A percentile compares a stretch with the other conserved stretches of the same genome.
Evolutionary conservation across 2,888 invertebrate genomes (phyloP).

Genomic region (Tricholauxania praeusta): DNA sequence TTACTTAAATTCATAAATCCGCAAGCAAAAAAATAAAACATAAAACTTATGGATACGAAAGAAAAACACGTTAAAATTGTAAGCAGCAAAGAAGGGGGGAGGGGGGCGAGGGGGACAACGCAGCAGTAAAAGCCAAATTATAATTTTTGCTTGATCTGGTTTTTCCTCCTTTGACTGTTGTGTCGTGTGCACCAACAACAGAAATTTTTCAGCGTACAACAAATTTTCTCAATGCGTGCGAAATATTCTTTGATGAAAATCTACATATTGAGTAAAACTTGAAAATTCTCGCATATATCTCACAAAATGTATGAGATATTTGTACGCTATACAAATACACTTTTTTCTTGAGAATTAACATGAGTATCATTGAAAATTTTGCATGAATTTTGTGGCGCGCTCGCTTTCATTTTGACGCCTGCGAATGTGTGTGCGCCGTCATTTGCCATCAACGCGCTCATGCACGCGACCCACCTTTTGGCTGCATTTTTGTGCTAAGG

Average conservation of each 20-base stretch:
- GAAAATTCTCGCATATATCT: neutral
- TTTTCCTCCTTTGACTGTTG: constrained; percentile 50
- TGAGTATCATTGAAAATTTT: constrained; percentile 2
- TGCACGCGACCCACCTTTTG: neutral
- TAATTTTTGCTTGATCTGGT: constrained; percentile 41
- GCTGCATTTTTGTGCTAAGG: neutral
- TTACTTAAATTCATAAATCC: neutral
- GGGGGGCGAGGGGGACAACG: neutral
- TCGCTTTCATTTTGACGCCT: constrained; percentile 1
- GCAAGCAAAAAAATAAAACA: neutral
- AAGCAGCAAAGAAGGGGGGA: neutral
- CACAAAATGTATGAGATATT: neutral
- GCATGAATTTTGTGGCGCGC: constrained; percentile 3
- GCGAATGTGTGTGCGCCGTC: neutral
- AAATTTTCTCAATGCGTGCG: too few relatives aligned
- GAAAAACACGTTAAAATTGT: neutral
- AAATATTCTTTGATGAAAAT: too few relatives aligned
- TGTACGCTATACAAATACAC: too few relatives aligned
- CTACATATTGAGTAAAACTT: neutral
- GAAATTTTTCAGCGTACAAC: constrained; percentile 15
- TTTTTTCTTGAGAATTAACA: neutral
- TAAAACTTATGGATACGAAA: neutral
- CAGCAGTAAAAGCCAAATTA: neutral
- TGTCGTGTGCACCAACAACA: constrained; percentile 60
- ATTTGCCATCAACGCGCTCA: neutral